Percentiles rank a stretch among this genome's conserved stretches.
These are phyloP conservation scores for Colletes gigas DNA, from an alignment of 1,140 invertebrate species.

Conservation along the genomic window DNA sequence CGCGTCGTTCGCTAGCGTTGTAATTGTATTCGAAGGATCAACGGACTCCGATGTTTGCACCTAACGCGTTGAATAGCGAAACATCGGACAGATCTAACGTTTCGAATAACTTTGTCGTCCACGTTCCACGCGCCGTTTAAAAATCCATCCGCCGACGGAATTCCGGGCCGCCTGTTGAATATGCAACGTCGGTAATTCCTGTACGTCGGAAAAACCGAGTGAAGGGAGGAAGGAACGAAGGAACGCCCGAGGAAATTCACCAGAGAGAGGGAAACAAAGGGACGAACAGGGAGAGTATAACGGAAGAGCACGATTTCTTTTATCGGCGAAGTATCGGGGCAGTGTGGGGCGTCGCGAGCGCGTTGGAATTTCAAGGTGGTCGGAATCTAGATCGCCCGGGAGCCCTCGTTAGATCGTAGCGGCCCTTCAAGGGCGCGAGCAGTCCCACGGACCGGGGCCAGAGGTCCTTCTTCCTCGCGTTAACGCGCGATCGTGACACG, in stretches of 20 bases:
- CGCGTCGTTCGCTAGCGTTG: too few species aligned
- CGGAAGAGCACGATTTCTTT: constrained; percentile 15
- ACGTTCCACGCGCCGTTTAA: constrained; percentile 9
- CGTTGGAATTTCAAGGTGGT: constrained; percentile 5
- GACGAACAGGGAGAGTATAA: background rate
- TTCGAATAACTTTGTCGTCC: background rate
- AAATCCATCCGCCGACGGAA: constrained; percentile 3
- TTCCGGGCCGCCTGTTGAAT: constrained; percentile 35
- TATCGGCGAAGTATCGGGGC: background rate
- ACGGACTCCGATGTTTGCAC: too few species aligned
- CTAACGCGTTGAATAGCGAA: too few species aligned
- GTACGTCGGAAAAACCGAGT: constrained; percentile 6
- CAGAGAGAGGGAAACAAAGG: background rate
- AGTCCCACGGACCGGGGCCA: constrained; percentile 41
- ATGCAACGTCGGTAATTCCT: constrained; percentile 19
- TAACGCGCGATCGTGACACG: constrained; percentile 51
- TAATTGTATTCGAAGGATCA: too few species aligned
- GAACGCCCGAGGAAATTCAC: background rate
- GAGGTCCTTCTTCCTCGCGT: constrained; percentile 22
- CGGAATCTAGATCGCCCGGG: constrained; percentile 45
- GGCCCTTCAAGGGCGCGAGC: constrained; percentile 60
- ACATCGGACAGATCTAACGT: too few species aligned
- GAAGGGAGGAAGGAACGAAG: background rate
- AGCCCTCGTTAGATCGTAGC: constrained; percentile 16
- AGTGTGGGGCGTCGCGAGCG: background rate